These are phyloP conservation scores for Napeogenes sylphis DNA, from an alignment of 2,888 invertebrate species.

Conservation along the genomic window DNA sequence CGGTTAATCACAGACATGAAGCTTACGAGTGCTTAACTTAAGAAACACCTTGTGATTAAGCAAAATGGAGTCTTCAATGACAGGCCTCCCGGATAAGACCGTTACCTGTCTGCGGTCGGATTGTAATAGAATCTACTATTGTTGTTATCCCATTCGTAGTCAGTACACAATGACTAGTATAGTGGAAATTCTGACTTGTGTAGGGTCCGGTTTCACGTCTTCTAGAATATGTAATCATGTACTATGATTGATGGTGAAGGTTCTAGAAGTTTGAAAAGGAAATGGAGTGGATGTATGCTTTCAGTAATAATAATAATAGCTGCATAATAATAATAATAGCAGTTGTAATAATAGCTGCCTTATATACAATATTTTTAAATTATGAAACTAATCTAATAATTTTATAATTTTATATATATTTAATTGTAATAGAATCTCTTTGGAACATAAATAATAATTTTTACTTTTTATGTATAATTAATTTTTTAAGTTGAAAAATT, in stretches of 20 bases:
- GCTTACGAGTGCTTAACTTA: constrained; percentile 24
- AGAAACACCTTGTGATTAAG: constrained; percentile 31
- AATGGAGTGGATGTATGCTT: too few species aligned
- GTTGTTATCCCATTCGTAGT: constrained; percentile 22
- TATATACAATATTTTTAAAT: too few species aligned
- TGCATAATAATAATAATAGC: too few species aligned
- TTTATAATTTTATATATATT: too few species aligned
- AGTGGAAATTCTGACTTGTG: constrained; percentile 13
- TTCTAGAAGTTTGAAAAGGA: too few species aligned
- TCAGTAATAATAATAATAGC: too few species aligned
- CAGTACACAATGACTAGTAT: constrained; percentile 17
- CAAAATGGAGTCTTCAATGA: constrained; percentile 28
- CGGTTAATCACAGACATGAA: constrained; percentile 16
- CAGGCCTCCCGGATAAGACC: constrained; percentile 32
- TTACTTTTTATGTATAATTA: too few species aligned
- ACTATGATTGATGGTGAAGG: background rate
- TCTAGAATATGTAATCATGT: background rate
- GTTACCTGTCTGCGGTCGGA: constrained; percentile 30
- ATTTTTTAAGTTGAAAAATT: too few species aligned
- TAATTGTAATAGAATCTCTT: too few species aligned
- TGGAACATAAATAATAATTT: too few species aligned
- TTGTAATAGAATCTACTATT: constrained; percentile 27
- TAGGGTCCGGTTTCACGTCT: constrained; percentile 15
- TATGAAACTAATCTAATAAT: too few species aligned
- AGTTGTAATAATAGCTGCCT: too few species aligned